Conservation (phyloP, 2,113 vertebrate species). For the Eulemur rufifrons region DNA sequence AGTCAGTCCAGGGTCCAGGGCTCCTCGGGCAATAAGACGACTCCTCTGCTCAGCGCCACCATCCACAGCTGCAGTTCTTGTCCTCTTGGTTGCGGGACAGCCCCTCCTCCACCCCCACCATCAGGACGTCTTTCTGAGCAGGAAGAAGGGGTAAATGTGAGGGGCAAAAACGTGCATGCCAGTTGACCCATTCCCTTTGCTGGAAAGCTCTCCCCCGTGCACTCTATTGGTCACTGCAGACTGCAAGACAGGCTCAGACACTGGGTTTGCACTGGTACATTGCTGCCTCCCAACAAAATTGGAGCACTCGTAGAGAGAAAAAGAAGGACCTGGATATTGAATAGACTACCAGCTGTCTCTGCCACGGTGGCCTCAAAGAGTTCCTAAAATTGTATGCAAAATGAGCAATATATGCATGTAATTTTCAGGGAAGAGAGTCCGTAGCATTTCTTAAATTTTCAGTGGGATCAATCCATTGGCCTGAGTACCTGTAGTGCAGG, state of each 20-base stretch:
- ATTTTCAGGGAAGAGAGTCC: not conserved
- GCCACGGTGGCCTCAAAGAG: not conserved
- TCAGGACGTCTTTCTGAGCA: not conserved
- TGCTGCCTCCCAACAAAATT: not conserved
- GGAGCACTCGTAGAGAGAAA: not conserved
- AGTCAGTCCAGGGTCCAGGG: not conserved
- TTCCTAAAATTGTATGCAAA: not conserved
- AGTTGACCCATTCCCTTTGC: not conserved
- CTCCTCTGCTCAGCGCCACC: no score
- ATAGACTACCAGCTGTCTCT: not conserved
- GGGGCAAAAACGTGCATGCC: not conserved
- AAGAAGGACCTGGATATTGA: not conserved
- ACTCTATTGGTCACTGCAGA: not conserved
- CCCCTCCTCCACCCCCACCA: not conserved
- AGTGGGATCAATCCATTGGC: not conserved
- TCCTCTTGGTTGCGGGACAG: not conserved
- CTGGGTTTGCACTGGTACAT: not conserved
- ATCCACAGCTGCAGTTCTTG: not conserved
- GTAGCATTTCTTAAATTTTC: not conserved
- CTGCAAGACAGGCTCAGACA: not conserved
- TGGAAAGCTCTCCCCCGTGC: not conserved
- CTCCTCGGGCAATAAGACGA: not conserved
- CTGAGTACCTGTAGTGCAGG: not conserved
- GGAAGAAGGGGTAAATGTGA: not conserved
- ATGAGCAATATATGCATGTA: not conserved